Evolutionary conservation across 2,113 vertebrate genomes (phyloP).

Genomic region (Ptilonorhynchus violaceus): DNA sequence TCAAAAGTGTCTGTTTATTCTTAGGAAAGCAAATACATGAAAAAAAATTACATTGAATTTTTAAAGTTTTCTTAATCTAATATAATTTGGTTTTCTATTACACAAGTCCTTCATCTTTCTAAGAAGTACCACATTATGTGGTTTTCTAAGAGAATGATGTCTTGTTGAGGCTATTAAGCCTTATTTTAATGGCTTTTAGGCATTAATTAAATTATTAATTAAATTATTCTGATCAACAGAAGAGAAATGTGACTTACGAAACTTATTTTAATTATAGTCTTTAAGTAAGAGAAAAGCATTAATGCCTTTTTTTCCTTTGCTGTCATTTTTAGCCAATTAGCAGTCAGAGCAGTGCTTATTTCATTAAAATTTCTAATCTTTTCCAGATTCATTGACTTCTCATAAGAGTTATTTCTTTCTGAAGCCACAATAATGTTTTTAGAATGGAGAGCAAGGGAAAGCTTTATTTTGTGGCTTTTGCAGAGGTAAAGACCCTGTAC

Average conservation of each 20-base stretch:
- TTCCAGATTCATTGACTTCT: neutral
- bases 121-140: neutral
- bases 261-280: neutral
- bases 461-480: neutral
- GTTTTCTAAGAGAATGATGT: neutral
- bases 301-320: neutral
- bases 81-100: neutral
- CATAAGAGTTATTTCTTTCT: neutral
- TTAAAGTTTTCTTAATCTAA: neutral
- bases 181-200: neutral
- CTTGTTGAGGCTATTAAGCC: neutral
- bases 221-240: constrained; percentile 19
- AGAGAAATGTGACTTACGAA: neutral
- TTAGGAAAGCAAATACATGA: neutral
- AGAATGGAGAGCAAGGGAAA: neutral
- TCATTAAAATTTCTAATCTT: neutral
- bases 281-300: neutral
- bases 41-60: neutral
- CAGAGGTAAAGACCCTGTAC: neutral
- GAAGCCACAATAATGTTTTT: neutral
- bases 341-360: neutral
- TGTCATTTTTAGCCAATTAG: constrained; percentile 1
- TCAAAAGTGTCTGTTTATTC: neutral
- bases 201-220: constrained; percentile 19
- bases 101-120: neutral